These are phyloP conservation scores for Lepidurus couesii DNA, from an alignment of 1,140 invertebrate species.

Conservation along the genomic window DNA sequence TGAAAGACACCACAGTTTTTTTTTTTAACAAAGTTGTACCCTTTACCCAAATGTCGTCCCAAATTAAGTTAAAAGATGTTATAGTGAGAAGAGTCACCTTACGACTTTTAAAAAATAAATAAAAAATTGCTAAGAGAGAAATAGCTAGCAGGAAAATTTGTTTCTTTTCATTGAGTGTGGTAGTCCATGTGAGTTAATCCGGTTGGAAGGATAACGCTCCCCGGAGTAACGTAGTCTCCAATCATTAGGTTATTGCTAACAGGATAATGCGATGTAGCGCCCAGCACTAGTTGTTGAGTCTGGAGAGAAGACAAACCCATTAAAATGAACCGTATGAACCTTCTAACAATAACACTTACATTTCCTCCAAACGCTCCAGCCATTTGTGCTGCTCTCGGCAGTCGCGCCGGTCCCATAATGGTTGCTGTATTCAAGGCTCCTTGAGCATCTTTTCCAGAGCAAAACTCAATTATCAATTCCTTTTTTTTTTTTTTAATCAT, in stretches of 20 bases:
- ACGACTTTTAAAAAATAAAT: neutral
- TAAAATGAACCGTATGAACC: neutral
- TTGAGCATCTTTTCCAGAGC: neutral
- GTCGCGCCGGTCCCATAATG: conserved; percentile 5
- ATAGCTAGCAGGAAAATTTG: neutral
- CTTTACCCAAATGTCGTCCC: neutral
- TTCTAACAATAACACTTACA: neutral
- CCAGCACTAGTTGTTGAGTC: conserved; percentile 53
- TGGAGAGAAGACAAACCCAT: conserved; percentile 39
- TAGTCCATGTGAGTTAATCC: conserved; percentile 16
- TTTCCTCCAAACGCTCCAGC: neutral
- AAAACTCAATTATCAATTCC: neutral
- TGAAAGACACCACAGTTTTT: neutral
- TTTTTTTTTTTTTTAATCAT: neutral
- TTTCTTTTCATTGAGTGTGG: conserved; percentile 7
- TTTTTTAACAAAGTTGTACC: conserved; percentile 2
- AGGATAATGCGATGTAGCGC: conserved; percentile 58
- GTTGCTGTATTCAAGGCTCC: neutral
- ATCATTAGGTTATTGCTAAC: conserved; percentile 73
- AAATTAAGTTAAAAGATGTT: conserved; percentile 14
- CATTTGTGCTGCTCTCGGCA: conserved; percentile 1
- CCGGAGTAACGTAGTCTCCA: conserved; percentile 64
- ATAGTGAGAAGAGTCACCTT: neutral
- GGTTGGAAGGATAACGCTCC: conserved; percentile 47
- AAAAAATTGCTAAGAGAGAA: neutral